phyloP scores from a whole-genome alignment of 1,140 invertebrate genomes.

The Saccostrea echinata region DNA sequence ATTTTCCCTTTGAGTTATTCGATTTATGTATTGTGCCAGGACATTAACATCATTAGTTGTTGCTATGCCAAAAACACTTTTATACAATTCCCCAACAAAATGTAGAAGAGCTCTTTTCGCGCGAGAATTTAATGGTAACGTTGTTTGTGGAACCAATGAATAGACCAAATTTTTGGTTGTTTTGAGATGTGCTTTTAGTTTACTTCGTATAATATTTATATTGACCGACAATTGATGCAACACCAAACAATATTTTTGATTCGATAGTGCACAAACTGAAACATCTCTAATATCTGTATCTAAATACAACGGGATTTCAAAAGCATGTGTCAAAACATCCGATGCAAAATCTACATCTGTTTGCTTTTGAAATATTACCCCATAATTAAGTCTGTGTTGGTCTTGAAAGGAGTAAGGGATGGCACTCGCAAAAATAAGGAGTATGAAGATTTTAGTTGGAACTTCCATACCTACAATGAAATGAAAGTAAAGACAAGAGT shows the following conservation, averaged over 20 bases:
- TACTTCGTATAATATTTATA: background rate
- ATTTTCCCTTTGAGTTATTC: background rate
- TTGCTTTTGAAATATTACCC: constrained; percentile 35
- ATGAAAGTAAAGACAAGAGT: background rate
- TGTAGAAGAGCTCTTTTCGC: background rate
- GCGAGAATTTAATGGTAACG: background rate
- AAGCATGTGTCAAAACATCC: constrained; percentile 35
- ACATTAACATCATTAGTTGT: background rate
- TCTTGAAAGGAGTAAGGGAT: background rate
- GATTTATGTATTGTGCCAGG: constrained; percentile 43
- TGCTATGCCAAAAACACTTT: background rate
- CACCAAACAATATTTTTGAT: background rate
- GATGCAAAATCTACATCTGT: constrained; percentile 30
- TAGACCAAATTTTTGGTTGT: background rate
- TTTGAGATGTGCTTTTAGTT: background rate
- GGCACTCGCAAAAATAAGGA: background rate
- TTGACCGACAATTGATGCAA: background rate
- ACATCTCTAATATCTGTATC: background rate
- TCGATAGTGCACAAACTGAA: background rate
- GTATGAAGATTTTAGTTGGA: background rate
- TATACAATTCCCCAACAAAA: background rate
- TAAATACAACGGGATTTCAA: background rate
- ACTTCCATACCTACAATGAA: background rate
- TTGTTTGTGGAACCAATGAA: background rate
- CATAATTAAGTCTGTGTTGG: constrained; percentile 46